These are phyloP conservation scores for Coleophora flavipennella DNA, from an alignment of 2,888 invertebrate genomes.

Conservation along the genomic window DNA sequence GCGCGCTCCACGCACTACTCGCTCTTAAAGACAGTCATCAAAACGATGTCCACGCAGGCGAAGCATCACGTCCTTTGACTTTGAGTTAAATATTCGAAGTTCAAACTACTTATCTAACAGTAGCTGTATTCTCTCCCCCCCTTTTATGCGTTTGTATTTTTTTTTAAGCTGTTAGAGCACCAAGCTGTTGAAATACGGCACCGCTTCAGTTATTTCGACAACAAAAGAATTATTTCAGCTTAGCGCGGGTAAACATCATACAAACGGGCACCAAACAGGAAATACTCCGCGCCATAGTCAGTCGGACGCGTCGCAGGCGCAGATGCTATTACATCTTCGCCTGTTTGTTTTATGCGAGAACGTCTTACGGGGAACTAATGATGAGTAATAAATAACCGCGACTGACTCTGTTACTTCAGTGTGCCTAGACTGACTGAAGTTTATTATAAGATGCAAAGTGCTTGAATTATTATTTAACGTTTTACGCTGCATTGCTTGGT, in stretches of 20 bases:
- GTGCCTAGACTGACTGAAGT: background rate
- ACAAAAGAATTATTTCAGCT: constrained; percentile 21
- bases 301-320: constrained; percentile 3
- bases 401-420: background rate
- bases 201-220: constrained; percentile 6
- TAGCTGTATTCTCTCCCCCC: too few species aligned
- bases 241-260: constrained; percentile 14
- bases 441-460: background rate
- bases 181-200: background rate
- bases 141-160: too few species aligned
- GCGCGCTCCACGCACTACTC: too few species aligned
- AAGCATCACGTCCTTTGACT: too few species aligned
- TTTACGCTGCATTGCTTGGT: too few species aligned
- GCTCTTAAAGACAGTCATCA: too few species aligned
- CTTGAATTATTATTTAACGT: constrained; percentile 1
- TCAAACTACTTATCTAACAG: too few species aligned
- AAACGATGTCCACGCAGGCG: too few species aligned
- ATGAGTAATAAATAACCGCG: background rate
- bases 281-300: constrained; percentile 11
- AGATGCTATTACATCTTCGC: constrained; percentile 9
- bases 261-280: constrained; percentile 21
- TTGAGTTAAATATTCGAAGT: too few species aligned
- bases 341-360: too few species aligned
- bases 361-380: background rate
- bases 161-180: too few species aligned